Conservation (phyloP, 1,140 invertebrate genomes). For the Helicoverpa armigera region DNA sequence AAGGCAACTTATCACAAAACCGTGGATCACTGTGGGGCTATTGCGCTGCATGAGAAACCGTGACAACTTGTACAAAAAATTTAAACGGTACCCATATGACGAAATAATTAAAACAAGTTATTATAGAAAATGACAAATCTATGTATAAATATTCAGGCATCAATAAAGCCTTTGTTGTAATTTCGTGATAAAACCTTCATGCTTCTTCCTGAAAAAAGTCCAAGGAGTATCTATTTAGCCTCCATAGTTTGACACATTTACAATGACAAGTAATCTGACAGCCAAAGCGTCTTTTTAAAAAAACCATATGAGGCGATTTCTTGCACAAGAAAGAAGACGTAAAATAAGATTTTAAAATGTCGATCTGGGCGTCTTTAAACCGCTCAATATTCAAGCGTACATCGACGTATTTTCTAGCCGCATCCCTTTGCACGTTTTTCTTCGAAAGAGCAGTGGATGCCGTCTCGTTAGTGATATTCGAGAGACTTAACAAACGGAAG, state of each 20-base stretch:
- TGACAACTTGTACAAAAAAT: slow-evolving; percentile 41
- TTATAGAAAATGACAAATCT: too few relatives aligned
- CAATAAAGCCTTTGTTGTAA: too few relatives aligned
- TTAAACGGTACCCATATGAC: slow-evolving; percentile 16
- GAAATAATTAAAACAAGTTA: slow-evolving; percentile 12
- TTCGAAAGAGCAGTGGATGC: neutral
- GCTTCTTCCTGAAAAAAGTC: too few relatives aligned
- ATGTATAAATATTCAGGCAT: too few relatives aligned
- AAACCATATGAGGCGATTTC: neutral
- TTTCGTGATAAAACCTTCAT: too few relatives aligned
- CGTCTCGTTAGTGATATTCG: neutral
- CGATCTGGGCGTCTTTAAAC: neutral
- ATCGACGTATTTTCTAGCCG: slow-evolving; percentile 1
- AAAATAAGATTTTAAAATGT: neutral
- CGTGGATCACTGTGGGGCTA: slow-evolving; percentile 10
- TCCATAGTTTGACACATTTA: too few relatives aligned
- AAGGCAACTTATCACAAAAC: neutral
- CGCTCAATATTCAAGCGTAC: neutral
- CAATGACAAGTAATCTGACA: too few relatives aligned
- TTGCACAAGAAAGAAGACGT: neutral
- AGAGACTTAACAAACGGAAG: neutral
- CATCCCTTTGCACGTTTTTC: neutral
- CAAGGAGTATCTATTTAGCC: too few relatives aligned
- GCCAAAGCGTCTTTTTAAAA: neutral
- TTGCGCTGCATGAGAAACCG: slow-evolving; percentile 25